These are phyloP conservation scores for Spheniscus humboldti DNA, from an alignment of 2,797 vertebrate genomes.

Conservation along the genomic window DNA sequence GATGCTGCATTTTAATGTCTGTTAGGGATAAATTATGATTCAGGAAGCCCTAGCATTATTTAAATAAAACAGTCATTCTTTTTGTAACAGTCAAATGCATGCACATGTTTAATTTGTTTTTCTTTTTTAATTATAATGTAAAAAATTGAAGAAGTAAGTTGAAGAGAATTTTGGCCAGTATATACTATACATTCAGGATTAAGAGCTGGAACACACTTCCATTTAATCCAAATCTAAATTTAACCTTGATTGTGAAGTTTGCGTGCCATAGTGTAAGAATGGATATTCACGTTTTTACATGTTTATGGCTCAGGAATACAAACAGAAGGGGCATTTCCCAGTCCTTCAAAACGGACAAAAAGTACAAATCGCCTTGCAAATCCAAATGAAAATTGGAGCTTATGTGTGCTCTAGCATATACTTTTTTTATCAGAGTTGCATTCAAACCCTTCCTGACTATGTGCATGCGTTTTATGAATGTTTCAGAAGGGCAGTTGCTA, in stretches of 20 bases:
- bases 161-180: not conserved
- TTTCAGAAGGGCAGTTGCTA: conserved; percentile 69
- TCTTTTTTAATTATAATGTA: not conserved
- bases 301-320: not conserved
- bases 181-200: not conserved
- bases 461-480: conserved; percentile 61
- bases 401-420: not conserved
- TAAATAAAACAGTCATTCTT: not conserved
- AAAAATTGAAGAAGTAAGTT: not conserved
- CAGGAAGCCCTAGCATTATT: not conserved
- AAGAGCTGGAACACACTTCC: not conserved
- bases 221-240: not conserved
- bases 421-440: not conserved
- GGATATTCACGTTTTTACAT: not conserved
- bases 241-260: not conserved
- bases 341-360: not conserved
- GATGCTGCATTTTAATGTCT: conserved; percentile 19
- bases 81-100: not conserved
- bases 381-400: not conserved
- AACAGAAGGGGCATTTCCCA: not conserved
- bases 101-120: not conserved
- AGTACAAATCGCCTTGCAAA: not conserved
- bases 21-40: not conserved
- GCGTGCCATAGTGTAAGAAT: not conserved
- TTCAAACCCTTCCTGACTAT: not conserved